Evolutionary conservation across 2,888 invertebrate genomes (phyloP).

Genomic region (Drosophila putrida): DNA sequence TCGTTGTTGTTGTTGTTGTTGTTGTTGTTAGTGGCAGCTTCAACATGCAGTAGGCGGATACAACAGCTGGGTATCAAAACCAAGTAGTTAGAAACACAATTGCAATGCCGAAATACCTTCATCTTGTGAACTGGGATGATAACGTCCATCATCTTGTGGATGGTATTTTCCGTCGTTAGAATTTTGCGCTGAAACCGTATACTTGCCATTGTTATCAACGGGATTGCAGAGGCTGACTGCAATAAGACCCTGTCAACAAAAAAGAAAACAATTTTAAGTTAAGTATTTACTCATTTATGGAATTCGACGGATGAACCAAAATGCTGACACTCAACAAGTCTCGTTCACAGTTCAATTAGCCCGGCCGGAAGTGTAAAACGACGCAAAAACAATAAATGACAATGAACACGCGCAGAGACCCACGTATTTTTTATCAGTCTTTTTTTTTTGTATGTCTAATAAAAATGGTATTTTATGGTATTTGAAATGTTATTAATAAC

Average conservation of each 20-base stretch:
- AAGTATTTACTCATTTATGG: neutral
- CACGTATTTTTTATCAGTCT: conserved; percentile 19
- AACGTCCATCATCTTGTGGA: conserved; percentile 76
- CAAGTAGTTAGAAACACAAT: conserved; percentile 29
- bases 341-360: conserved; percentile 40
- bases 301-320: conserved; percentile 28
- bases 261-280: neutral
- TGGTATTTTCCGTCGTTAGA: conserved; percentile 79
- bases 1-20: conserved; percentile 13
- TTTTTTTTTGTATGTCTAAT: conserved; percentile 3
- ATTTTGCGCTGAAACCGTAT: conserved; percentile 74
- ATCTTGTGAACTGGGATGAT: conserved; percentile 67
- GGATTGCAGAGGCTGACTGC: conserved; percentile 76
- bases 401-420: conserved; percentile 36
- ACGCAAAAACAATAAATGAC: conserved; percentile 36
- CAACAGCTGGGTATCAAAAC: conserved; percentile 38
- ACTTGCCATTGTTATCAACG: conserved; percentile 81
- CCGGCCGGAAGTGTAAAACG: conserved; percentile 47
- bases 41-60: conserved; percentile 49
- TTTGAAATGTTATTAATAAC: conserved; percentile 53
- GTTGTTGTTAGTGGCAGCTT: conserved; percentile 46
- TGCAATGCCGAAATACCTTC: conserved; percentile 81
- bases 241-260: conserved; percentile 67
- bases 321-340: conserved; percentile 10
- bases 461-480: conserved; percentile 39